Base-by-base conservation (phyloP, 2,888 invertebrate species). In the Margaritifera margaritifera region DNA sequence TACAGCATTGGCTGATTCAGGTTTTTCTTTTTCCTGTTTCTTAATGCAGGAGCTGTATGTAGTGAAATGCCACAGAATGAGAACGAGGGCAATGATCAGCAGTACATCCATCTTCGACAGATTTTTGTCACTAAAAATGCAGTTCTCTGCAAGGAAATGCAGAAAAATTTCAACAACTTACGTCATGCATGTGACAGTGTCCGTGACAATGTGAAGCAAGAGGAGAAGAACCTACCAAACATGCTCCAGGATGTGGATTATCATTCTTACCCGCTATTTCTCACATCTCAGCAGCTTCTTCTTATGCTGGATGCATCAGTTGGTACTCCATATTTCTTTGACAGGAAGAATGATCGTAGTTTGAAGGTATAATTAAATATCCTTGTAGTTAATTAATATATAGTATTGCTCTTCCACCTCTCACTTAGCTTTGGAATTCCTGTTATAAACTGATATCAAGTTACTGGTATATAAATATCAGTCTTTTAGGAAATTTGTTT, bases 111-210 rank as follows among this genome's bases (percentile, higher is more conserved):
- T 64, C 63, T 77, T 8, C 74, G 70, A 25, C 77, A 82, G 72
- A 61, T 85, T 25, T 86, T 86, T 71, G 77, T 86, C 60, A 86
- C 86, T 0, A 85, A 86, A 74, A 87, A 87, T 68, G 78, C 81
- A 19, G 81, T 85, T 18, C 74, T 87, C 54, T 86, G 86, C 66
- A 82, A 70, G 57, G 86, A 86, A 64, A 82, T 87, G 19, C 74
- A 82, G 74, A 87, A 87, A 71, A 86, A 83, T 53, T 87, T 87
- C 66, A 66, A 72, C 15, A 84, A 84, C 65, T 74, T 87, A 31
- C 79, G 80, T 61, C 81, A 81, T 68, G 85, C 84, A 6, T 75
- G 74, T 59, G 77, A 80, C 20, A 42, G 78, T 0, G 75, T 79
- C 22, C 52, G 66, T 6, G 72, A 78, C 2, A 79, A 79, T 66